Conservation (phyloP, 2,113 vertebrate genomes). For the Thunnus thynnus region DNA sequence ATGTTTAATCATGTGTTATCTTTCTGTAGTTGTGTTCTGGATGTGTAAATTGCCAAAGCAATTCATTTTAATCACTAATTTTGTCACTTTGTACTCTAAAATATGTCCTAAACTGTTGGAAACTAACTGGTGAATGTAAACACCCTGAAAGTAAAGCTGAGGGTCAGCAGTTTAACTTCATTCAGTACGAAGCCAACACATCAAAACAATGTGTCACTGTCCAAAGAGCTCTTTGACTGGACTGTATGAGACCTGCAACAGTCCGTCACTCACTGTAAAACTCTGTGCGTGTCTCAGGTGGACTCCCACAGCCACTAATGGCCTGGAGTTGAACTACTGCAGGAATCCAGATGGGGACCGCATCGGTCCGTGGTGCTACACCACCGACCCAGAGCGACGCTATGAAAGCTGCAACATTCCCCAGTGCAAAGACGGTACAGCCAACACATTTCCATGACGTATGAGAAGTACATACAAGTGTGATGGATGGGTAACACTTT, state of each 20-base stretch:
- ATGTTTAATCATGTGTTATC: too few relatives aligned
- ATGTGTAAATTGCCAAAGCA: too few relatives aligned
- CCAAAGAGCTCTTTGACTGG: background rate
- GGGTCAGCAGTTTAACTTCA: too few relatives aligned
- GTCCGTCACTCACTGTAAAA: background rate
- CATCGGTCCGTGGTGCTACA: slow-evolving; percentile 96
- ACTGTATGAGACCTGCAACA: background rate
- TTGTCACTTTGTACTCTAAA: too few relatives aligned
- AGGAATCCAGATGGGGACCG: slow-evolving; percentile 93
- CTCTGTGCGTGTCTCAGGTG: slow-evolving; percentile 82
- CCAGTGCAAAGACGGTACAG: slow-evolving; percentile 90
- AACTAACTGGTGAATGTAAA: too few relatives aligned
- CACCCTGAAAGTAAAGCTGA: too few relatives aligned
- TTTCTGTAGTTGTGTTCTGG: too few relatives aligned
- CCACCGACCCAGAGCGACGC: slow-evolving; percentile 85
- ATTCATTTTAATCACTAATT: too few relatives aligned
- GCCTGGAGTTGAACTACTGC: slow-evolving; percentile 95
- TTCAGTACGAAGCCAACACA: too few relatives aligned
- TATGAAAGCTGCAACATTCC: slow-evolving; percentile 93
- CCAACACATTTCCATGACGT: background rate
- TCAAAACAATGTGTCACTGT: background rate
- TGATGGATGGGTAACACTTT: background rate
- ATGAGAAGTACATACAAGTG: background rate
- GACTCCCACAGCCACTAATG: slow-evolving; percentile 87
- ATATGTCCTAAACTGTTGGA: too few relatives aligned